Conservation (phyloP, 2,797 vertebrate genomes). For the Poecile montanus region DNA sequence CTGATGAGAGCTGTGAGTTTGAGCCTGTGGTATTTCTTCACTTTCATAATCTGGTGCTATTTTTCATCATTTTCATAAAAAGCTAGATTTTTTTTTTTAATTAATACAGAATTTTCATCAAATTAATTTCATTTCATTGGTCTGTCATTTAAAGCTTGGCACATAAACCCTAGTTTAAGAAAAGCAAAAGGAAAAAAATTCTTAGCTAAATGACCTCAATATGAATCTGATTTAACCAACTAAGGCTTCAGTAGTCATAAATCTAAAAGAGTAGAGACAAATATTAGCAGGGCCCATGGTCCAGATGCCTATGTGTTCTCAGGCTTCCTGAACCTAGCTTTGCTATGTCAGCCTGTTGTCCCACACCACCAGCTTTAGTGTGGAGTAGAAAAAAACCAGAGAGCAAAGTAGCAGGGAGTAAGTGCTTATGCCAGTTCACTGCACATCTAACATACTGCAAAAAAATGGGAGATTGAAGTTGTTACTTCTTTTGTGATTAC, state of each 20-base stretch:
- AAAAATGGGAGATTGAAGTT: neutral
- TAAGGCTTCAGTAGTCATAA: neutral
- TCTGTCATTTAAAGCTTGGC: neutral
- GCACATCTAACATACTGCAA: neutral
- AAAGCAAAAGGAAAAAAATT: neutral
- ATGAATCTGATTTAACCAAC: neutral
- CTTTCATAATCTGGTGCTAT: neutral
- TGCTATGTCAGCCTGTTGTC: rapidly evolving
- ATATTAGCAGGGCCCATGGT: neutral
- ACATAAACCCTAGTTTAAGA: neutral
- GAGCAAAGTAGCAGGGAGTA: neutral
- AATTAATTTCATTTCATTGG: neutral
- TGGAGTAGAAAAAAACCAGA: neutral
- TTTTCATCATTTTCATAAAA: neutral
- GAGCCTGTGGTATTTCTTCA: neutral
- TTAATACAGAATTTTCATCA: neutral
- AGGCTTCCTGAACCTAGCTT: neutral
- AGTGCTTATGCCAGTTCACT: neutral
- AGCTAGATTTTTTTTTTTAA: neutral
- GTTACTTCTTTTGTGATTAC: neutral
- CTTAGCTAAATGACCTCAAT: neutral
- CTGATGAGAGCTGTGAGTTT: neutral
- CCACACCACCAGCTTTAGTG: neutral
- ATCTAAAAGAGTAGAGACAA: neutral
- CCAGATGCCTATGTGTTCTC: neutral